A percentile compares a stretch with the other conserved stretches of the same genome.
phyloP scores from a whole-genome alignment of 2,888 invertebrate species.

The Micropterix aruncella region DNA sequence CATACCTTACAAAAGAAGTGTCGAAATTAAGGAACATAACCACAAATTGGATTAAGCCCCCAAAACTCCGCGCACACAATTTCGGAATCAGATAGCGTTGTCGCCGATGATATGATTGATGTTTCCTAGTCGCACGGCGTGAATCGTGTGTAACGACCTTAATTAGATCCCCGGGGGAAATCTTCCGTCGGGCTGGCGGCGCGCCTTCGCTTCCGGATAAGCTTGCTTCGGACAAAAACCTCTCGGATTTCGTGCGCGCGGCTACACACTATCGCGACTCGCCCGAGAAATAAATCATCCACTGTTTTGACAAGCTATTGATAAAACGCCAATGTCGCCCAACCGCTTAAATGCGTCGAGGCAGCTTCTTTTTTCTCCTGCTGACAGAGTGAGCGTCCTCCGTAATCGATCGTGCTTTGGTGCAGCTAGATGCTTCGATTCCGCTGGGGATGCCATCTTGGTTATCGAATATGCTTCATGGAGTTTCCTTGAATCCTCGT shows the following conservation, averaged over 20 bases:
- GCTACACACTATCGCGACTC: neutral
- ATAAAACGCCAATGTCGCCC: neutral
- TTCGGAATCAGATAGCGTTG: neutral
- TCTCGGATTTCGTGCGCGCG: neutral
- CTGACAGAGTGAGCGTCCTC: neutral
- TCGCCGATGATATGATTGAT: neutral
- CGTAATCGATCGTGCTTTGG: too few relatives aligned
- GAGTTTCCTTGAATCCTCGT: too few relatives aligned
- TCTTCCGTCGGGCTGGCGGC: too few relatives aligned
- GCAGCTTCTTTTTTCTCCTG: neutral
- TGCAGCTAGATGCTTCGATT: too few relatives aligned
- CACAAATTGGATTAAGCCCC: too few relatives aligned
- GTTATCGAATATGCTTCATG: too few relatives aligned
- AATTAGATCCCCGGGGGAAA: neutral
- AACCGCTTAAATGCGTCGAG: neutral
- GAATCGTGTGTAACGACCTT: neutral
- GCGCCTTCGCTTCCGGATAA: neutral
- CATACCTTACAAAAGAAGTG: too few relatives aligned
- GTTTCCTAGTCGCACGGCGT: neutral
- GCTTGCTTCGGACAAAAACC: neutral
- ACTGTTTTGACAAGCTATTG: neutral
- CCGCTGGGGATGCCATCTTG: too few relatives aligned
- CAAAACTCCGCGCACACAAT: too few relatives aligned
- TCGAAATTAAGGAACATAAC: too few relatives aligned
- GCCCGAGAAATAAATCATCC: neutral